Conservation (phyloP, 2,797 vertebrate genomes). For the Discoglossus pictus region DNA sequence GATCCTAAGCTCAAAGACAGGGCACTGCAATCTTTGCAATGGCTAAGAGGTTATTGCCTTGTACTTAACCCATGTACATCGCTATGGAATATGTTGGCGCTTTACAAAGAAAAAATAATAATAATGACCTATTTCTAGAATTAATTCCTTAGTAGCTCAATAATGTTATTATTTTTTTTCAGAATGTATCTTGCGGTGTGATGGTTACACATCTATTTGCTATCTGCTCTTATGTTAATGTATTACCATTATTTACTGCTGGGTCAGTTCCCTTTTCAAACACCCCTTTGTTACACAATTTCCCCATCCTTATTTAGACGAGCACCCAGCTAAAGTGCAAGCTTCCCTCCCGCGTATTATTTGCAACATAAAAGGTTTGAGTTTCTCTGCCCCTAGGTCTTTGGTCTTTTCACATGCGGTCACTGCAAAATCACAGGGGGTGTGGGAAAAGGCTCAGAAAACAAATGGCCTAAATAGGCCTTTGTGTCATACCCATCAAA, state of each 20-base stretch:
- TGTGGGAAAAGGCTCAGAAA: slow-evolving; percentile 31
- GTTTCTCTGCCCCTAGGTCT: slow-evolving; percentile 1
- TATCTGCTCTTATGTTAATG: slow-evolving; percentile 24
- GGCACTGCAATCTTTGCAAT: too few relatives aligned
- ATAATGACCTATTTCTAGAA: too few relatives aligned
- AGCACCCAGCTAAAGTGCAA: slow-evolving; percentile 2
- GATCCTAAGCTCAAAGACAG: too few relatives aligned
- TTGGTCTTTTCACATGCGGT: slow-evolving; percentile 20
- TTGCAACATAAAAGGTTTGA: slow-evolving; percentile 14
- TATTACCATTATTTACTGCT: slow-evolving; percentile 30
- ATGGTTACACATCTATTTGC: too few relatives aligned
- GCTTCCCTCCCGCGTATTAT: slow-evolving; percentile 7
- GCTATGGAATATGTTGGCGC: too few relatives aligned
- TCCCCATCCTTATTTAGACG: slow-evolving; percentile 1
- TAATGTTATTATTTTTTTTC: too few relatives aligned
- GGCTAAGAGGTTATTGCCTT: too few relatives aligned
- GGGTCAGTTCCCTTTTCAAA: slow-evolving; percentile 7
- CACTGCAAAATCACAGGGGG: slow-evolving; percentile 14
- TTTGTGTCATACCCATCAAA: slow-evolving; percentile 11
- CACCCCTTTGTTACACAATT: slow-evolving; percentile 8
- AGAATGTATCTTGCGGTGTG: too few relatives aligned
- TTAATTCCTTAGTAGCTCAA: too few relatives aligned
- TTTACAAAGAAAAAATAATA: too few relatives aligned
- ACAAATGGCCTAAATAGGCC: slow-evolving; percentile 26
- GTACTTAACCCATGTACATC: too few relatives aligned